phyloP scores from a whole-genome alignment of 2,113 vertebrate genomes.

The Gavialis gangeticus region DNA sequence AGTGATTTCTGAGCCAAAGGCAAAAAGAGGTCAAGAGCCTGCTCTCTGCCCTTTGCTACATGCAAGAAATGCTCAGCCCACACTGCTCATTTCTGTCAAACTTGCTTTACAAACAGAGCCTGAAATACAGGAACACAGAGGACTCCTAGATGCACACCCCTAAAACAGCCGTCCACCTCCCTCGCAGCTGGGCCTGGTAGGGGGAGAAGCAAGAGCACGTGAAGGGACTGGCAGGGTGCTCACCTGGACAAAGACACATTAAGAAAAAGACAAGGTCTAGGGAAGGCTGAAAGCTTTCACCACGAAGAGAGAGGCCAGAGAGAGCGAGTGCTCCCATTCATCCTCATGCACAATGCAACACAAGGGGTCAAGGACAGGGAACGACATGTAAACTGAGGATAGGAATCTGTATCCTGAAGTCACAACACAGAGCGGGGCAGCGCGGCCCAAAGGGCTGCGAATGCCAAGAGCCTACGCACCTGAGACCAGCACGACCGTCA shows the following conservation, averaged over 20 bases:
- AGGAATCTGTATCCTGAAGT: background rate
- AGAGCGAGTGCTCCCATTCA: background rate
- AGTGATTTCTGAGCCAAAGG: rapidly evolving
- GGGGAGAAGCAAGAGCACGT: background rate
- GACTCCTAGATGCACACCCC: constrained; percentile 13
- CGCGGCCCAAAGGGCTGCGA: no score
- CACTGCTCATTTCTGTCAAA: background rate
- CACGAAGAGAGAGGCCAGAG: background rate
- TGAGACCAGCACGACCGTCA: background rate
- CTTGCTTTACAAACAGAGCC: constrained; percentile 43
- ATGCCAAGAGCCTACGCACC: no score
- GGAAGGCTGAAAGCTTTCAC: background rate
- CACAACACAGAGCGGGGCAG: background rate
- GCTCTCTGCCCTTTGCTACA: background rate
- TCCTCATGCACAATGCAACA: background rate
- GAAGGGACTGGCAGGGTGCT: background rate
- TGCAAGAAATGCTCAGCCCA: background rate
- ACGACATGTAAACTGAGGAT: background rate
- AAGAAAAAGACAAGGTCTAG: background rate
- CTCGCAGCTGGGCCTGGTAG: background rate
- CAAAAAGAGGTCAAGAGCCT: background rate
- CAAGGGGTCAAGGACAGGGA: background rate
- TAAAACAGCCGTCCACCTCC: background rate
- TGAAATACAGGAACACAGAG: constrained; percentile 39
- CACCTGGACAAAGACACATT: background rate